These are phyloP conservation scores for Coregonus suidteri DNA, from an alignment of 2,797 vertebrate genomes.

Conservation along the genomic window DNA sequence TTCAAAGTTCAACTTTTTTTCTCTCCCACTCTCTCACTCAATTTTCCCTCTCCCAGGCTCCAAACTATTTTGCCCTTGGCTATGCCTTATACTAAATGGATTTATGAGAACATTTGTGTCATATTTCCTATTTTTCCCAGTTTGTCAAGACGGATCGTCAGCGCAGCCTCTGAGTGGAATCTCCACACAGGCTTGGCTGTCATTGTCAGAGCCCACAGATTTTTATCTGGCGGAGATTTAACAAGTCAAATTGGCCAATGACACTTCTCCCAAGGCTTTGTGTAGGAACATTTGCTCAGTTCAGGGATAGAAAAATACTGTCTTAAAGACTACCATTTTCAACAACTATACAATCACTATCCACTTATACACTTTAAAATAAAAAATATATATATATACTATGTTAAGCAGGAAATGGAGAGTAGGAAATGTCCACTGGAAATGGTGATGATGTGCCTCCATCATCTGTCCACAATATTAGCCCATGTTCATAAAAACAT, in stretches of 20 bases:
- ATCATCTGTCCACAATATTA: conserved; percentile 22
- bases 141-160: conserved; percentile 79
- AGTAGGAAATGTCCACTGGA: conserved; percentile 8
- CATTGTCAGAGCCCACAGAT: conserved; percentile 69
- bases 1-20: conserved; percentile 73
- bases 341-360: conserved; percentile 44
- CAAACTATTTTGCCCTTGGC: conserved; percentile 81
- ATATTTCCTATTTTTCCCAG: conserved; percentile 77
- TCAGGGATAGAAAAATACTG: conserved; percentile 70
- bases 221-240: conserved; percentile 71
- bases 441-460: conserved; percentile 22
- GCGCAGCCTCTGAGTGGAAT: conserved; percentile 71
- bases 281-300: conserved; percentile 33
- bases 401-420: conserved; percentile 41
- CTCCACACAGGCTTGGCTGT: conserved; percentile 68
- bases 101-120: conserved; percentile 83
- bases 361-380: conserved; percentile 27
- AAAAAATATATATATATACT: too few species aligned
- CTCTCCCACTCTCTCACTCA: conserved; percentile 57
- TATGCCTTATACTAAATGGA: conserved; percentile 80
- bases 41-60: conserved; percentile 73
- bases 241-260: conserved; percentile 73
- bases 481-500: conserved; percentile 20
- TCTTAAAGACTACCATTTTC: conserved; percentile 49
- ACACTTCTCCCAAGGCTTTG: conserved; percentile 65